These are phyloP conservation scores for Drosophila erecta DNA, from an alignment of 1,140 invertebrate species.

Conservation along the genomic window DNA sequence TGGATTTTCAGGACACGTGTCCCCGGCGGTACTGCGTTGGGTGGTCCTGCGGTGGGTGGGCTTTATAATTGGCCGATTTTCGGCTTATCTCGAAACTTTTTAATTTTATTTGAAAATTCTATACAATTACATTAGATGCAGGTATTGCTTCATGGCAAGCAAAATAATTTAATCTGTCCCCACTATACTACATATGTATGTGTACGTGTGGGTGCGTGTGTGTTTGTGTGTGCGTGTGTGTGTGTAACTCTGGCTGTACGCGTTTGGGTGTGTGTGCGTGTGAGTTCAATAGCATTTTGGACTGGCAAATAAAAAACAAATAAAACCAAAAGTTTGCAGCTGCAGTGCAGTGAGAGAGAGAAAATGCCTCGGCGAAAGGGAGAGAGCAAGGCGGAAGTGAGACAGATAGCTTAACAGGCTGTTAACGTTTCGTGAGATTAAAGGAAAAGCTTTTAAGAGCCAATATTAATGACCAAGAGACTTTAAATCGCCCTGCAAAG, in stretches of 20 bases:
- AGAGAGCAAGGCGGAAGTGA: neutral
- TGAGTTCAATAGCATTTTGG: slow-evolving; percentile 81
- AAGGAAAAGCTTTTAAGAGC: slow-evolving; percentile 17
- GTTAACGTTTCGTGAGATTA: neutral
- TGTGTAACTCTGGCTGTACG: neutral
- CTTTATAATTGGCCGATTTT: slow-evolving; percentile 1
- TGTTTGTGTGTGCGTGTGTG: too few relatives aligned
- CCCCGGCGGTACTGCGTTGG: slow-evolving; percentile 20
- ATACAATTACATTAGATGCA: neutral
- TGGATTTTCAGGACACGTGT: slow-evolving; percentile 83
- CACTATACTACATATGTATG: too few relatives aligned
- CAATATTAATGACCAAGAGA: neutral
- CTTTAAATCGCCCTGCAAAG: slow-evolving; percentile 7
- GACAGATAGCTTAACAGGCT: slow-evolving; percentile 25
- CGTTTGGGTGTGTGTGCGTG: slow-evolving; percentile 32
- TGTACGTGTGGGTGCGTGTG: neutral
- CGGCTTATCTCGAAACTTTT: neutral
- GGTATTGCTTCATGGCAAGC: neutral
- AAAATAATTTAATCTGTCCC: neutral
- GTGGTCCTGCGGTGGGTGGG: neutral
- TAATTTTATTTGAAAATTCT: neutral
- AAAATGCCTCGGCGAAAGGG: slow-evolving; percentile 5
- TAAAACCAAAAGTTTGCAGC: slow-evolving; percentile 66
- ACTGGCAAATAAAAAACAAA: slow-evolving; percentile 74
- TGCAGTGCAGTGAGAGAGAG: slow-evolving; percentile 39